Evolutionary conservation across 1,140 invertebrate species (phyloP).

Genomic region (Drosophila rufa): DNA sequence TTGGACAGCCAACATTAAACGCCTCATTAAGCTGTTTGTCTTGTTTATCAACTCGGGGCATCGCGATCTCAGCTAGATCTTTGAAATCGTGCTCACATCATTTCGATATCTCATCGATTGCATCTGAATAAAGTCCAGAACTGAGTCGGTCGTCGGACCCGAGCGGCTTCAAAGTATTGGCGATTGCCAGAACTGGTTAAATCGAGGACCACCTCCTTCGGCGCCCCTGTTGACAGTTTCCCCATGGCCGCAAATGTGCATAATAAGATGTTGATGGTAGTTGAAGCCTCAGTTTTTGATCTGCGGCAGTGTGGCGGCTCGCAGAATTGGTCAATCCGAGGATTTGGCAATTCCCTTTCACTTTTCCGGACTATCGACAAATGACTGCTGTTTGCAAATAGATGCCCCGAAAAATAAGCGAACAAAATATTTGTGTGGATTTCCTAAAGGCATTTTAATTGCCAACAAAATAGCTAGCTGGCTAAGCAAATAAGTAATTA

Average conservation of each 20-base stretch:
- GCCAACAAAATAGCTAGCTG: slow-evolving; percentile 68
- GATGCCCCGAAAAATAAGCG: slow-evolving; percentile 35
- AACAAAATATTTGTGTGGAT: slow-evolving; percentile 44
- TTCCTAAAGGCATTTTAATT: slow-evolving; percentile 77
- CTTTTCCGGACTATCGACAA: slow-evolving; percentile 72
- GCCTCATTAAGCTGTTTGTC: slow-evolving; percentile 38
- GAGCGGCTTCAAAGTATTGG: slow-evolving; percentile 11
- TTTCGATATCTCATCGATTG: slow-evolving; percentile 51
- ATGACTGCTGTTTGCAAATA: slow-evolving; percentile 60
- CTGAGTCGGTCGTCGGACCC: slow-evolving; percentile 5
- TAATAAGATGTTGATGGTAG: slow-evolving; percentile 70
- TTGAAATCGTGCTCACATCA: slow-evolving; percentile 59
- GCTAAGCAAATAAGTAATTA: slow-evolving; percentile 81
- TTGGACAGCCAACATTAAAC: slow-evolving; percentile 16
- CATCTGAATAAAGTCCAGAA: slow-evolving; percentile 47
- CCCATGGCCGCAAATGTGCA: slow-evolving; percentile 64
- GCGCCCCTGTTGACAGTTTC: slow-evolving; percentile 49
- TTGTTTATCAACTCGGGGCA: slow-evolving; percentile 21
- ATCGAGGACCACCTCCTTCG: slow-evolving; percentile 7
- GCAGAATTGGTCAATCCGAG: slow-evolving; percentile 66
- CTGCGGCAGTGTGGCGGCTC: slow-evolving; percentile 20
- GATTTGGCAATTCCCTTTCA: slow-evolving; percentile 81
- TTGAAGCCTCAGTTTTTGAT: slow-evolving; percentile 52
- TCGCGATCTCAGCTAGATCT: slow-evolving; percentile 29
- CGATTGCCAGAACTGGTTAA: slow-evolving; percentile 57